Conservation (phyloP, 2,888 invertebrate genomes). For the Eurois occulta region DNA sequence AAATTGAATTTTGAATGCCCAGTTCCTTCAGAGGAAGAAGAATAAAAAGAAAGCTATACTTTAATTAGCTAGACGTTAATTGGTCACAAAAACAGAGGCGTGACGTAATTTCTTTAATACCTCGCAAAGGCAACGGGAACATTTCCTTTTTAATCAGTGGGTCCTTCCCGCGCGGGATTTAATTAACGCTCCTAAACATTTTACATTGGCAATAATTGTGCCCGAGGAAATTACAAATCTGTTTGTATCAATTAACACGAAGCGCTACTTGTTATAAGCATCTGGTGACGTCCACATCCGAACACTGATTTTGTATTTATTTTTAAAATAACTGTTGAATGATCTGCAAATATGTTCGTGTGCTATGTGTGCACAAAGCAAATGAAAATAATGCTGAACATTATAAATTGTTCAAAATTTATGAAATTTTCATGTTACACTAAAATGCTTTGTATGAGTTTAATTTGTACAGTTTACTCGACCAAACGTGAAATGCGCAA, state of each 20-base stretch:
- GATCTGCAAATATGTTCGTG: slow-evolving; percentile 11
- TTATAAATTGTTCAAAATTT: slow-evolving; percentile 4
- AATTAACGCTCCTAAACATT: slow-evolving; percentile 84
- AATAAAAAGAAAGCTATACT: slow-evolving; percentile 68
- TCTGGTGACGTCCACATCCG: slow-evolving; percentile 40
- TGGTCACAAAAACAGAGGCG: slow-evolving; percentile 70
- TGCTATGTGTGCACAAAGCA: background rate
- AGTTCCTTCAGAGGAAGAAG: slow-evolving; percentile 45
- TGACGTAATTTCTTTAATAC: slow-evolving; percentile 78
- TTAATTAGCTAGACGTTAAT: slow-evolving; percentile 71
- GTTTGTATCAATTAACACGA: slow-evolving; percentile 79
- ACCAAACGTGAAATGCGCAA: slow-evolving; percentile 29
- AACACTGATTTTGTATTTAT: slow-evolving; percentile 27
- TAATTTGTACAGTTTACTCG: slow-evolving; percentile 33
- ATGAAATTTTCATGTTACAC: slow-evolving; percentile 7
- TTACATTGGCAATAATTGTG: slow-evolving; percentile 84
- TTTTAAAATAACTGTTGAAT: background rate
- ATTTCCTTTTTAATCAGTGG: slow-evolving; percentile 80
- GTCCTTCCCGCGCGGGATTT: slow-evolving; percentile 78
- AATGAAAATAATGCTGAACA: slow-evolving; percentile 2
- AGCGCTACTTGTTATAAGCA: slow-evolving; percentile 70
- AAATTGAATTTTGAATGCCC: slow-evolving; percentile 50
- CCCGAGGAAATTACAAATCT: slow-evolving; percentile 76
- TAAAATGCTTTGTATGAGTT: slow-evolving; percentile 18
- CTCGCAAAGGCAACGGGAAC: slow-evolving; percentile 66